Evolutionary conservation across 2,797 vertebrate species (phyloP).

Genomic region (Propithecus perrieri): DNA sequence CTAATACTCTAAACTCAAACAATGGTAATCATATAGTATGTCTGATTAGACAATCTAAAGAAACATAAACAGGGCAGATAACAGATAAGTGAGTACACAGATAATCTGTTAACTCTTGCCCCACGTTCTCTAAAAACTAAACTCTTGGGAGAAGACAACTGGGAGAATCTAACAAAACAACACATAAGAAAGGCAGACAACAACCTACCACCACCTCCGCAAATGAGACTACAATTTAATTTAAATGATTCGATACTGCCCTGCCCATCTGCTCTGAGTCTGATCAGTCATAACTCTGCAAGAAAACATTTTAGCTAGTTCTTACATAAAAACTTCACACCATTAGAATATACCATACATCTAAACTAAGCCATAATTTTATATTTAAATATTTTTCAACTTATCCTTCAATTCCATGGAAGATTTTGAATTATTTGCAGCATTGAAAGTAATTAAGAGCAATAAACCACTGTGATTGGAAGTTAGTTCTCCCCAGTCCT

Average conservation of each 20-base stretch:
- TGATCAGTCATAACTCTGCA: slow-evolving; percentile 88
- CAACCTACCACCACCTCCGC: slow-evolving; percentile 90
- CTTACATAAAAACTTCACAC: slow-evolving; percentile 80
- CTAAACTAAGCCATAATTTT: slow-evolving; percentile 81
- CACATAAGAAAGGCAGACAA: slow-evolving; percentile 83
- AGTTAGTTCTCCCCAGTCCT: slow-evolving; percentile 24
- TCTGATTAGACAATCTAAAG: not conserved
- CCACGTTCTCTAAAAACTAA: slow-evolving; percentile 25
- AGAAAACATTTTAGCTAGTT: slow-evolving; percentile 86
- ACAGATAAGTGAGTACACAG: slow-evolving; percentile 35
- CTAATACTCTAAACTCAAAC: slow-evolving; percentile 9
- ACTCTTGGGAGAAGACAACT: not conserved
- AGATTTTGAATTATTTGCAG: slow-evolving; percentile 55
- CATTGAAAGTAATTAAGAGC: slow-evolving; percentile 51
- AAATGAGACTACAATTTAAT: slow-evolving; percentile 81
- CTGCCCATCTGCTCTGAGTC: slow-evolving; percentile 89
- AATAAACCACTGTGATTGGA: slow-evolving; percentile 42
- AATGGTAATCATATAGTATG: not conserved
- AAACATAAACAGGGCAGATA: not conserved
- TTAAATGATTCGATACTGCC: slow-evolving; percentile 84
- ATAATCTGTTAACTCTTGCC: slow-evolving; percentile 44
- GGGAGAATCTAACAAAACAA: slow-evolving; percentile 59
- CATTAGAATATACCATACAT: slow-evolving; percentile 75
- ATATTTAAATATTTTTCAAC: slow-evolving; percentile 81
- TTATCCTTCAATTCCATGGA: slow-evolving; percentile 54